Percentiles rank a stretch among this genome's conserved stretches.
Evolutionary conservation across 2,888 invertebrate species (phyloP).

Genomic region (Chrysolina americana): DNA sequence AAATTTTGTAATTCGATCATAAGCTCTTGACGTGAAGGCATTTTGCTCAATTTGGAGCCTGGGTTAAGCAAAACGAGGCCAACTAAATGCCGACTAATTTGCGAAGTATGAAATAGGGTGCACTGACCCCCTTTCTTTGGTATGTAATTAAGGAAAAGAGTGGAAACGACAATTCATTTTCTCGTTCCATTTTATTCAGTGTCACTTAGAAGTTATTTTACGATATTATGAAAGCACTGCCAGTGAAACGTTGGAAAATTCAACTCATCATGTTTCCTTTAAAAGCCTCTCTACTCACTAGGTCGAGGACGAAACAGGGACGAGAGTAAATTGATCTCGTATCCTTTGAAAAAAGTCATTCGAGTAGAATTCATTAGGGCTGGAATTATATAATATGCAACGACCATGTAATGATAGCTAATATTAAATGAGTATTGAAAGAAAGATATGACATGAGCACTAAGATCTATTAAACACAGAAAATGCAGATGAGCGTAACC

Average conservation of each 20-base stretch:
- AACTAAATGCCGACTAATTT: constrained; percentile 44
- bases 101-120: constrained; percentile 39
- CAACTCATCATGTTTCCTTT: constrained; percentile 61
- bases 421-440: no score
- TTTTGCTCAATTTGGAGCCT: constrained; percentile 44
- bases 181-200: constrained; percentile 62
- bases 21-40: constrained; percentile 41
- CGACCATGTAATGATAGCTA: no score
- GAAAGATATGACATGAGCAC: no score
- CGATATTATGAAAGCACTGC: constrained; percentile 61
- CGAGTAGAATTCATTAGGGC: no score
- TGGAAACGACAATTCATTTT: constrained; percentile 64
- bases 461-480: no score
- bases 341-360: no score
- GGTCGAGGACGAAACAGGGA: constrained; percentile 59
- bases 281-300: constrained; percentile 58
- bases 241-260: constrained; percentile 54
- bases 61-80: constrained; percentile 38
- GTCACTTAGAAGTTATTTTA: constrained; percentile 63
- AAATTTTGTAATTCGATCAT: constrained; percentile 41
- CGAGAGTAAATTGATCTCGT: constrained; percentile 24
- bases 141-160: constrained; percentile 57
- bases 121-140: constrained; percentile 52
- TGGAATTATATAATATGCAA: no score
- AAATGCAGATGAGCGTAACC: no score